Base-by-base conservation (phyloP, 2,888 invertebrate species). In the Trachelus stipa region DNA sequence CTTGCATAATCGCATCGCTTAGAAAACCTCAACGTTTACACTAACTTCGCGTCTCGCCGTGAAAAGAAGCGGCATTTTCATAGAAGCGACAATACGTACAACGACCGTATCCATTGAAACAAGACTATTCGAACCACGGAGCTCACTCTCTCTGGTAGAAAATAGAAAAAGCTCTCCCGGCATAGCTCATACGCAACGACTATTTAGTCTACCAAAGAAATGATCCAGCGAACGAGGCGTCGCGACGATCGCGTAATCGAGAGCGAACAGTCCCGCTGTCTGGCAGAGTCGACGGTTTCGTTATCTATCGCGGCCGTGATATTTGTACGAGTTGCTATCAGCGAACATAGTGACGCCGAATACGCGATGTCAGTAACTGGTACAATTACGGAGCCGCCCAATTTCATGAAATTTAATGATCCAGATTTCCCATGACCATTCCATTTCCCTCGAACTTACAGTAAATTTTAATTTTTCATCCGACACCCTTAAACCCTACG, bases 261-360 rank as follows among this genome's bases (percentile, higher is more conserved):
- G 12, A 34, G 69, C 75, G 35, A 68, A 77, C 76, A 77, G 79
- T 78, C 80, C 76, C 77, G 76, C 82, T 79, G 82, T 82, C 82
- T 82, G 81, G 79, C 76, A 56, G 31, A 74, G 68, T 37, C 69
- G 73, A 56, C 56, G 56, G 23, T 56, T 56, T 30, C 56, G 11
- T 79, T 79, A 76, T 79, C 79, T 73, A 69, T 76, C 68, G 76
- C 68, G n/a, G 77, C 40, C 79, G 77, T 73, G 74, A 79, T 77
- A 79, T 77, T 79, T 76, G 73, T 73, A 4, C 12, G 31, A 71
- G 71, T 40, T 37, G 73, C 30, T 76, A 80, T 81, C 78, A 34
- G 56, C 37, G 69, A 73, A 81, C 31, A 34, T 69, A 35, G 35
- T 35, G 3, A 35, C 35, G 35, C 3, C 3, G 35, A 35, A 35